Percentiles rank a stretch among this genome's conserved stretches.
Conservation (phyloP, 2,113 vertebrate species). For the Dascyllus trimaculatus region DNA sequence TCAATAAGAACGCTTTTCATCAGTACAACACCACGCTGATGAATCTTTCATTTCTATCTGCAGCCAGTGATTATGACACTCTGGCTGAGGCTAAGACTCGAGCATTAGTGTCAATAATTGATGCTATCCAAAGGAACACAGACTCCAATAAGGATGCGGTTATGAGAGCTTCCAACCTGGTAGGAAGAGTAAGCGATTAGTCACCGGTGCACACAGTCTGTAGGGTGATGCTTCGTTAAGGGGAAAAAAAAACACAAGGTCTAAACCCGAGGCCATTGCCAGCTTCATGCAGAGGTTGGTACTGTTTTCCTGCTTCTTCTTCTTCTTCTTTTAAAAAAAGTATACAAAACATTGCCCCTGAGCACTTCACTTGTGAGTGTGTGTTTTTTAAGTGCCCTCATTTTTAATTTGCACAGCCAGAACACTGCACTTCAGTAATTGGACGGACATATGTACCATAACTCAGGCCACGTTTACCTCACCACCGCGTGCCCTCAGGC, state of each 20-base stretch:
- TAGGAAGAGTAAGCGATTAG: slow-evolving; percentile 28
- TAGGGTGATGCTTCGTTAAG: slow-evolving; percentile 10
- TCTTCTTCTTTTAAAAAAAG: slow-evolving; percentile 17
- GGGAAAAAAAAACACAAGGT: slow-evolving; percentile 7
- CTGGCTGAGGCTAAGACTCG: slow-evolving; percentile 43
- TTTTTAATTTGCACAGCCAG: slow-evolving; percentile 58
- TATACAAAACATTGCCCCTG: slow-evolving; percentile 23
- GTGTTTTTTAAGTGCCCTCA: slow-evolving; percentile 25
- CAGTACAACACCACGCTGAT: slow-evolving; percentile 38
- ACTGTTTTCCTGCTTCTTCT: slow-evolving; percentile 35
- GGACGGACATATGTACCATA: slow-evolving; percentile 73
- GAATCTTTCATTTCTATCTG: slow-evolving; percentile 66
- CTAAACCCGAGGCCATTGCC: slow-evolving; percentile 6
- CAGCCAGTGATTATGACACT: slow-evolving; percentile 58
- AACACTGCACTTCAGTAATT: slow-evolving; percentile 73
- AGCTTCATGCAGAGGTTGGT: background rate
- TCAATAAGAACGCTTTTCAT: slow-evolving; percentile 53
- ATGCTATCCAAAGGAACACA: slow-evolving; percentile 51
- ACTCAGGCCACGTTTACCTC: slow-evolving; percentile 67
- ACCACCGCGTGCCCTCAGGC: slow-evolving; percentile 60
- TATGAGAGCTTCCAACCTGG: slow-evolving; percentile 31
- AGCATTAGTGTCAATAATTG: slow-evolving; percentile 71
- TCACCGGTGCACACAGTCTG: slow-evolving; percentile 24
- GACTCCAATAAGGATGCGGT: slow-evolving; percentile 39
- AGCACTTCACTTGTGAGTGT: slow-evolving; percentile 13